Conservation (phyloP, 2,888 invertebrate genomes). For the Xanthorhoe spadicearia region DNA sequence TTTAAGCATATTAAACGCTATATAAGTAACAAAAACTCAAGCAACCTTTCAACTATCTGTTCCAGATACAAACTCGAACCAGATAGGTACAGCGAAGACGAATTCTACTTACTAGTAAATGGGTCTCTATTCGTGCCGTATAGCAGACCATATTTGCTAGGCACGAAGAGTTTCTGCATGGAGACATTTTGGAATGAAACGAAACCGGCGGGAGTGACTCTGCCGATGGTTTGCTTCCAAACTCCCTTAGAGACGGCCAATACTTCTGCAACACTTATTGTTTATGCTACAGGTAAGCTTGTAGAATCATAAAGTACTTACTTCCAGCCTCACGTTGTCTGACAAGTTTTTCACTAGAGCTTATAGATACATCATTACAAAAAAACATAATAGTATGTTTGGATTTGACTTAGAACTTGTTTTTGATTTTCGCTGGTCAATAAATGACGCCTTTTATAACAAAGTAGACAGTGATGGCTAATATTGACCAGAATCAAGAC, state of each 20-base stretch:
- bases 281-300: slow-evolving; percentile 70
- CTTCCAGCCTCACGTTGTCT: no score
- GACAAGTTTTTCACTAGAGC: no score
- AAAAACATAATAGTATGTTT: no score
- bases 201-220: slow-evolving; percentile 73
- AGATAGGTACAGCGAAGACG: slow-evolving; percentile 73
- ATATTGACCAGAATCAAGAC: no score
- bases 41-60: slow-evolving; percentile 25
- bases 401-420: no score
- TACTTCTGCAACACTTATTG: slow-evolving; percentile 69
- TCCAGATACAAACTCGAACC: slow-evolving; percentile 84
- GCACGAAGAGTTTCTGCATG: slow-evolving; percentile 85
- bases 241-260: slow-evolving; percentile 65
- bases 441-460: no score
- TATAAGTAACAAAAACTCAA: background rate
- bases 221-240: slow-evolving; percentile 83
- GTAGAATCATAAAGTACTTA: background rate
- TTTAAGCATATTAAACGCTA: background rate
- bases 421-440: no score
- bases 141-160: slow-evolving; percentile 73
- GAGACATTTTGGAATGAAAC: slow-evolving; percentile 81
- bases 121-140: slow-evolving; percentile 85
- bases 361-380: no score
- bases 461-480: no score
- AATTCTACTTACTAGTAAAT: slow-evolving; percentile 84